Percentiles rank a stretch among this genome's conserved stretches.
Conservation (phyloP, 1,140 invertebrate species). For the Camponotus floridanus region DNA sequence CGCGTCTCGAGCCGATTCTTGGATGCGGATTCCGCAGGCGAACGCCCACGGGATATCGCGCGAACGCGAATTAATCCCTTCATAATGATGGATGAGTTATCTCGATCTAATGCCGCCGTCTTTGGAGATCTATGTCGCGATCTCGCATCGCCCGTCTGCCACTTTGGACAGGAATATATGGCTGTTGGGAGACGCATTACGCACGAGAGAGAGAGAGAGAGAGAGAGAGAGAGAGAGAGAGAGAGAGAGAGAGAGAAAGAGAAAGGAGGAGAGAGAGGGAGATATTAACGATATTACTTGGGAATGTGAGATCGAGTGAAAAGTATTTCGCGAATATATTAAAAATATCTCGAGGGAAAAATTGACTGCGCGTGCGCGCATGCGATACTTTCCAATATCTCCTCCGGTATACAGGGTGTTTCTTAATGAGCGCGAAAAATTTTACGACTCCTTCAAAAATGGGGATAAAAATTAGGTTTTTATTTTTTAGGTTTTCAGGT, state of each 20-base stretch:
- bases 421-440: no score
- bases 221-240: neutral
- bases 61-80: slow-evolving; percentile 51
- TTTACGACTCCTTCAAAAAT: no score
- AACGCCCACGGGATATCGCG: slow-evolving; percentile 38
- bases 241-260: no score
- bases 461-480: no score
- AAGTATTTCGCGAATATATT: neutral
- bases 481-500: no score
- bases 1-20: slow-evolving; percentile 40
- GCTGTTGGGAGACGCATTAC: neutral
- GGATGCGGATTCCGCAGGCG: slow-evolving; percentile 17
- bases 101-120: slow-evolving; percentile 41
- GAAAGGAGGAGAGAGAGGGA: no score
- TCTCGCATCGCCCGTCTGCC: slow-evolving; percentile 17
- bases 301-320: neutral
- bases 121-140: slow-evolving; percentile 28
- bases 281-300: neutral
- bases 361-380: no score
- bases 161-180: slow-evolving; percentile 10
- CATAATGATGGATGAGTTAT: slow-evolving; percentile 45
- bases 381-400: no score
- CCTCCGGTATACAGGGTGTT: no score
- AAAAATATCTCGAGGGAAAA: neutral
- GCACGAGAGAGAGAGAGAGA: neutral